Conservation (phyloP, 2,797 vertebrate species). For the Phaenicophaeus curvirostris region DNA sequence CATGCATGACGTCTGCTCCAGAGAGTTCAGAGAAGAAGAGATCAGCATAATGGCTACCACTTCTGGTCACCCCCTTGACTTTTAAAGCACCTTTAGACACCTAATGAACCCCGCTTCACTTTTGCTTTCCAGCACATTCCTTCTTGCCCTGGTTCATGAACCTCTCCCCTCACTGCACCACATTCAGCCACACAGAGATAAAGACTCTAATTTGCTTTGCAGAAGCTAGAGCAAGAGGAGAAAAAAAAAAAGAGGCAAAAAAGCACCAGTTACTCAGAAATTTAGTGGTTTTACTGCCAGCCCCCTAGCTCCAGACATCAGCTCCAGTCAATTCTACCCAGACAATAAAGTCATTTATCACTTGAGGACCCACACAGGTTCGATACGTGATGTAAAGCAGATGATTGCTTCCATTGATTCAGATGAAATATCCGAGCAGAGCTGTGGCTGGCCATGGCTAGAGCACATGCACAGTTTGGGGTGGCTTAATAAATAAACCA, state of each 20-base stretch:
- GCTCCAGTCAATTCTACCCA: conserved; percentile 16
- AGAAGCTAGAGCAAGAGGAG: not conserved
- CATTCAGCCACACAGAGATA: not conserved
- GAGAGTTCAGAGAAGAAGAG: not conserved
- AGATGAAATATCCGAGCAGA: conserved; percentile 60
- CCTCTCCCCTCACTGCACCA: not conserved
- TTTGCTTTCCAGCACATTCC: not conserved
- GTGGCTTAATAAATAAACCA: conserved; percentile 71
- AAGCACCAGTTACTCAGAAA: not conserved
- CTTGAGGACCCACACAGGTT: conserved; percentile 45
- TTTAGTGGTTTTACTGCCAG: not conserved
- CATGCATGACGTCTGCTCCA: accelerated
- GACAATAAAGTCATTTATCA: conserved; percentile 81
- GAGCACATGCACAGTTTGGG: conserved; percentile 48
- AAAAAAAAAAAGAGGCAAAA: not conserved
- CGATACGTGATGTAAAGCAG: conserved; percentile 68
- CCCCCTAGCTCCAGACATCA: not conserved
- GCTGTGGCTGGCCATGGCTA: conserved; percentile 20
- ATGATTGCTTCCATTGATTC: conserved; percentile 82
- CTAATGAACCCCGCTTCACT: not conserved
- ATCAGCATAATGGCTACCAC: not conserved
- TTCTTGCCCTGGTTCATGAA: not conserved
- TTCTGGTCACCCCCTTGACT: not conserved
- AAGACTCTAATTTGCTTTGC: not conserved
- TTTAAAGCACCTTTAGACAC: not conserved